These are phyloP conservation scores for Micropoecilia bifurca DNA, from an alignment of 2,797 vertebrate genomes.

Conservation along the genomic window DNA sequence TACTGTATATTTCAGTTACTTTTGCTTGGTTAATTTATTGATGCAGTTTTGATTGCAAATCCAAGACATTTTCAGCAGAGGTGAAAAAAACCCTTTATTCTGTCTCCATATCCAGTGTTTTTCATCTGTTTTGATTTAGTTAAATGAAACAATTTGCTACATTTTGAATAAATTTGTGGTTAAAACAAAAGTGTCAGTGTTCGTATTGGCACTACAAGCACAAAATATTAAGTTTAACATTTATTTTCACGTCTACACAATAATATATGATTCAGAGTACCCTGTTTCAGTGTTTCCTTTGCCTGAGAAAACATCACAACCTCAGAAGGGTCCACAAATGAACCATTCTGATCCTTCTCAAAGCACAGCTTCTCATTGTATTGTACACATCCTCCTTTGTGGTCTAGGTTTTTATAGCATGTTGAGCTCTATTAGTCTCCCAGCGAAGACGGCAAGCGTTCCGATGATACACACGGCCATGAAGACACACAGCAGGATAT, in stretches of 20 bases:
- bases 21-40: neutral
- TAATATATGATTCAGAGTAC: neutral
- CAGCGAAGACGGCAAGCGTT: slow-evolving; percentile 91
- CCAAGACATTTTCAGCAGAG: neutral
- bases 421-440: slow-evolving; percentile 93
- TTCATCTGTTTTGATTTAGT: neutral
- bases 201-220: neutral
- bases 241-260: neutral
- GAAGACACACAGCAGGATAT: slow-evolving; percentile 94
- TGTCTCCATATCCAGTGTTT: neutral
- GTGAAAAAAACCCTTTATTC: neutral
- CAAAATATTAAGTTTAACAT: neutral
- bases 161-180: neutral
- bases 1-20: neutral
- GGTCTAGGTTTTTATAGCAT: slow-evolving; percentile 74
- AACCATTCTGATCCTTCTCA: neutral
- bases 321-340: neutral
- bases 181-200: neutral
- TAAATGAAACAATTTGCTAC: neutral
- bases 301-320: neutral
- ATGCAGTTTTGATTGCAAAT: neutral
- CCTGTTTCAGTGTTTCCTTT: neutral
- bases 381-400: neutral
- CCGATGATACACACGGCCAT: slow-evolving; percentile 95
- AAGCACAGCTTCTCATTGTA: neutral